These are phyloP conservation scores for Cylas formicarius DNA, from an alignment of 1,140 invertebrate species.

Conservation along the genomic window DNA sequence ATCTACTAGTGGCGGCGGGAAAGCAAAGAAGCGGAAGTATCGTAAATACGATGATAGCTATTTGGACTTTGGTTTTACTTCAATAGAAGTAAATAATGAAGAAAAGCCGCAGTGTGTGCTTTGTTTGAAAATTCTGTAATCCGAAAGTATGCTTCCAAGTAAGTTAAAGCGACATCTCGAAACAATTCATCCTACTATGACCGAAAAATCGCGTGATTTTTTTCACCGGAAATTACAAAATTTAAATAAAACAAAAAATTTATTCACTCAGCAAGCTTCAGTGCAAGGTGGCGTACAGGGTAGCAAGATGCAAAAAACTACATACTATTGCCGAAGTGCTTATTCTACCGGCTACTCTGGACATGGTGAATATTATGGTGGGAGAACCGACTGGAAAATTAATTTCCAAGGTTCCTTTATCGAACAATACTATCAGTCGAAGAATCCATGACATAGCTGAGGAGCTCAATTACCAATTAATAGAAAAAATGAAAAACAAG, in stretches of 20 bases:
- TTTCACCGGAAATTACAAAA: conserved; percentile 3
- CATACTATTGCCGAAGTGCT: conserved; percentile 26
- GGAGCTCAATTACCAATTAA: conserved; percentile 29
- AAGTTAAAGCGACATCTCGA: conserved; percentile 32
- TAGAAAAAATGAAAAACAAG: conserved; percentile 25
- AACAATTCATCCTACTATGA: conserved; percentile 25
- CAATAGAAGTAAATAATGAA: too few relatives aligned
- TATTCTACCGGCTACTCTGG: conserved; percentile 30
- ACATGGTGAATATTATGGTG: conserved; percentile 30
- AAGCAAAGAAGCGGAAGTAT: too few relatives aligned
- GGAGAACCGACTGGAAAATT: conserved; percentile 26
- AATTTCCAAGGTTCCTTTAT: conserved; percentile 30
- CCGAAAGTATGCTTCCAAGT: conserved; percentile 32
- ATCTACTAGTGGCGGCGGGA: too few relatives aligned
- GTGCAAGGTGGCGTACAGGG: conserved; percentile 24
- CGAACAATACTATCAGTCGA: conserved; percentile 31
- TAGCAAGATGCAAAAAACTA: conserved; percentile 38
- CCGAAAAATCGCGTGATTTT: conserved; percentile 18
- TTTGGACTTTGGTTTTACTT: too few relatives aligned
- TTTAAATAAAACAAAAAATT: conserved; percentile 2
- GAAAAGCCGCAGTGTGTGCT: too few relatives aligned
- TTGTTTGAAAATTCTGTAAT: too few relatives aligned
- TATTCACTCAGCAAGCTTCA: conserved; percentile 8
- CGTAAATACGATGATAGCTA: too few relatives aligned
- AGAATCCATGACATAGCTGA: conserved; percentile 31